phyloP scores from a whole-genome alignment of 2,797 vertebrate species.

The Rhynchonycteris naso region DNA sequence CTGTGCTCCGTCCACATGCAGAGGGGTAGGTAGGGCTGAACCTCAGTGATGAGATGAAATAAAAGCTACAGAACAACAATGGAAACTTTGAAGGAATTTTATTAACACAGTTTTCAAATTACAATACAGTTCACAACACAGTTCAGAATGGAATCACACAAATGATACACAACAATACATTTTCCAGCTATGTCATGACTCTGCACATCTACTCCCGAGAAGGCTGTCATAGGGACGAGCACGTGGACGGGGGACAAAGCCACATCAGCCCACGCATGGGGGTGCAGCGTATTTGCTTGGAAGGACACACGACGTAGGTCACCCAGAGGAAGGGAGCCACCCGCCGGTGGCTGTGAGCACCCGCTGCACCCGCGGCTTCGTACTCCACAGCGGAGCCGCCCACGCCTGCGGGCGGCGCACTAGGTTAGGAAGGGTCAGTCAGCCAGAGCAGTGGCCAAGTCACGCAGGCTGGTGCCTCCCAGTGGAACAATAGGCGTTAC shows the following conservation, averaged over 20 bases:
- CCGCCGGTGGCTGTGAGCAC: constrained; percentile 72
- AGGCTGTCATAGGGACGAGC: constrained; percentile 49
- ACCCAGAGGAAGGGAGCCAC: constrained; percentile 76
- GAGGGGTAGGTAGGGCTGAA: fast-evolving
- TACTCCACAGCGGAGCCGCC: constrained; percentile 73
- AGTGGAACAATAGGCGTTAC: constrained; percentile 74
- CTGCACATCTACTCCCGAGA: constrained; percentile 79
- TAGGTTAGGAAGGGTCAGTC: constrained; percentile 85
- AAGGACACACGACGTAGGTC: constrained; percentile 33
- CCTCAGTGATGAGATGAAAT: neutral
- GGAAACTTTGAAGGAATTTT: constrained; percentile 71
- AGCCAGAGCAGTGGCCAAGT: constrained; percentile 81
- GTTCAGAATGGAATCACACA: constrained; percentile 76
- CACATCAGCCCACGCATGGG: neutral
- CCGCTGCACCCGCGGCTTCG: constrained; percentile 65
- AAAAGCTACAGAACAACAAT: neutral
- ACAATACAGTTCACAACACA: constrained; percentile 80
- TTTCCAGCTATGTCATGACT: constrained; percentile 64
- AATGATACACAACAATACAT: constrained; percentile 75
- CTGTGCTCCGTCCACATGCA: fast-evolving
- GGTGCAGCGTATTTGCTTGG: neutral
- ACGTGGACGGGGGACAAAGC: constrained; percentile 1
- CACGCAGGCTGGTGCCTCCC: constrained; percentile 75
- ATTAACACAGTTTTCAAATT: constrained; percentile 79
- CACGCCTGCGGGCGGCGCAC: constrained; percentile 51